These are phyloP conservation scores for Pseudocheirus occidentalis DNA, from an alignment of 2,797 vertebrate species.

Conservation along the genomic window DNA sequence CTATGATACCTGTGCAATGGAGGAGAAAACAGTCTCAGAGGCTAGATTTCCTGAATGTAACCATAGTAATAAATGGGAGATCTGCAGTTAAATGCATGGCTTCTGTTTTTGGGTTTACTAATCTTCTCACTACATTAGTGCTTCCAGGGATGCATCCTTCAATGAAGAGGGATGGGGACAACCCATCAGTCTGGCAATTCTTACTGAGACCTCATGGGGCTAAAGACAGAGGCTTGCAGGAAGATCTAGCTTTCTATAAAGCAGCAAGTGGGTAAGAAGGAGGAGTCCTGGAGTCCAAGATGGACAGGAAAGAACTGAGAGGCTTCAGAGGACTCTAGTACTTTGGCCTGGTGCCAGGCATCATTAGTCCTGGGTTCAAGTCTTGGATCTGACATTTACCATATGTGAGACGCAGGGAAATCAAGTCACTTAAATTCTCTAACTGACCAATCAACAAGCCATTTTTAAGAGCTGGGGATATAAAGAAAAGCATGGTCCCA, in stretches of 20 bases:
- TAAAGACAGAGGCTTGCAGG: neutral
- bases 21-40: neutral
- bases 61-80: neutral
- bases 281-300: neutral
- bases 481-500: neutral
- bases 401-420: neutral
- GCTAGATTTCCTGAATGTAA: neutral
- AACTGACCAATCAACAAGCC: neutral
- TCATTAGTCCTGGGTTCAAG: neutral
- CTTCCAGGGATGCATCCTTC: neutral
- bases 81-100: neutral
- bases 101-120: neutral
- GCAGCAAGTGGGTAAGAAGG: too few relatives aligned
- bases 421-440: neutral
- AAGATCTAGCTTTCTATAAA: neutral
- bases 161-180: constrained; percentile 32
- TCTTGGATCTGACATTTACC: neutral
- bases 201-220: neutral
- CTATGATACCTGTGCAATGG: fast-evolving
- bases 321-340: neutral
- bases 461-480: neutral
- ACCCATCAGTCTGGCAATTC: neutral
- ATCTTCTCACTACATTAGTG: neutral
- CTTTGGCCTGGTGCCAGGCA: too few relatives aligned
- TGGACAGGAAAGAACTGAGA: fast-evolving